These are phyloP conservation scores for Neodontobutis hainanensis DNA, from an alignment of 2,113 vertebrate genomes.

Conservation along the genomic window DNA sequence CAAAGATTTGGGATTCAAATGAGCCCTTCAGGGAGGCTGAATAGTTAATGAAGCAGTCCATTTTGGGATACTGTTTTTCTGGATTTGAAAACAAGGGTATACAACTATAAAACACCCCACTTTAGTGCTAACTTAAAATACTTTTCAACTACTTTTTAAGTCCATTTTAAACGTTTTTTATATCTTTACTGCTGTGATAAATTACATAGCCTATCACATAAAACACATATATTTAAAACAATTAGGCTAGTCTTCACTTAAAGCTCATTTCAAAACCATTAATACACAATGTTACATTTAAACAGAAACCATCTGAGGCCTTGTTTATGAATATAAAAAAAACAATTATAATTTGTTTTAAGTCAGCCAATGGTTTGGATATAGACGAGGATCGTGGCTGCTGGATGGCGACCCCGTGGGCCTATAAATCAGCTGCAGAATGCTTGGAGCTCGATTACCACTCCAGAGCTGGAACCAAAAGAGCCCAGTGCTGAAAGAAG, in stretches of 20 bases:
- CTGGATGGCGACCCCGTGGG: slow-evolving; percentile 21
- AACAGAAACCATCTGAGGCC: not conserved
- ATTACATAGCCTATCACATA: no score
- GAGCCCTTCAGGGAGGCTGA: slow-evolving; percentile 4
- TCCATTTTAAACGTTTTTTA: no score
- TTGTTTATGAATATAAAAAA: slow-evolving; percentile 2
- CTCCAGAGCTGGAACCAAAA: slow-evolving; percentile 52
- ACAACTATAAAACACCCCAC: no score
- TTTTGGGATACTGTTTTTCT: not conserved
- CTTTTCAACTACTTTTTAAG: no score
- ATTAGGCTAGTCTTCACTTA: no score
- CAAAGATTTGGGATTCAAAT: slow-evolving; percentile 1
- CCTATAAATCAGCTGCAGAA: slow-evolving; percentile 65
- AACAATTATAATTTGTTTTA: slow-evolving; percentile 13
- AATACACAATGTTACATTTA: not conserved
- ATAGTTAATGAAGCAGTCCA: not conserved
- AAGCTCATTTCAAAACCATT: no score
- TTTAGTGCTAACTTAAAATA: no score
- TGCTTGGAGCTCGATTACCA: slow-evolving; percentile 54
- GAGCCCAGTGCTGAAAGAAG: slow-evolving; percentile 60
- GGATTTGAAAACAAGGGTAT: not conserved
- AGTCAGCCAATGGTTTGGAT: slow-evolving; percentile 11
- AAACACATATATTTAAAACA: no score
- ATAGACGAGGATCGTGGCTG: slow-evolving; percentile 13
- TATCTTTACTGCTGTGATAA: no score